A percentile compares a stretch with the other conserved stretches of the same genome.
Conservation (phyloP, 1,140 invertebrate genomes). For the Charaxes varanes region DNA sequence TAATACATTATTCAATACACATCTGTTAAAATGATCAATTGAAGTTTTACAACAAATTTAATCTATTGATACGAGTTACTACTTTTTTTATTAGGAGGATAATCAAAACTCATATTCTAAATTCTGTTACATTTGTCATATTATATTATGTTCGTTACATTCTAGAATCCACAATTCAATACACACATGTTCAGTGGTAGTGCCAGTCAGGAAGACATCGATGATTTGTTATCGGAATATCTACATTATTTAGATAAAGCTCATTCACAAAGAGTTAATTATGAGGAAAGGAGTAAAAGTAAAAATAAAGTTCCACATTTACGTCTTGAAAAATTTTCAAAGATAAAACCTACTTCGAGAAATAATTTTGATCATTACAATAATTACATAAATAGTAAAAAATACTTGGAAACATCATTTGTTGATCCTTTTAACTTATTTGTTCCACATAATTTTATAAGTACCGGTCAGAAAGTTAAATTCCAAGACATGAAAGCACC, state of each 20-base stretch:
- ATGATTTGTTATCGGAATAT: conserved; percentile 53
- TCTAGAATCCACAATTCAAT: conserved; percentile 38
- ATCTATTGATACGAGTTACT: too few species aligned
- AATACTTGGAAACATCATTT: background rate
- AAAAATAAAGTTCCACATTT: conserved; percentile 59
- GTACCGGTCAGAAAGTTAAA: background rate
- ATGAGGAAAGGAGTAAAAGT: conserved; percentile 40
- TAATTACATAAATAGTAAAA: conserved; percentile 11
- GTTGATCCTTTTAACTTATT: background rate
- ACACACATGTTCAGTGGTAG: conserved; percentile 30
- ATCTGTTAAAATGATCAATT: too few species aligned
- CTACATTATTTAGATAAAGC: conserved; percentile 58
- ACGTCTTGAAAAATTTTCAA: conserved; percentile 42
- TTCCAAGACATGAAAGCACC: background rate
- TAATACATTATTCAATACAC: too few species aligned
- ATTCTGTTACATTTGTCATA: too few species aligned
- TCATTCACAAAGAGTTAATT: conserved; percentile 43
- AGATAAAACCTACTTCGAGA: conserved; percentile 27
- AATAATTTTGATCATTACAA: conserved; percentile 21
- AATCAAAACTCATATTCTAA: too few species aligned
- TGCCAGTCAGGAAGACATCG: conserved; percentile 51
- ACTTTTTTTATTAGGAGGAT: too few species aligned
- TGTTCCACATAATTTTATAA: conserved; percentile 4
- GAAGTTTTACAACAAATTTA: too few species aligned
- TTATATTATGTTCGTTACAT: conserved; percentile 7